Evolutionary conservation across 2,113 vertebrate species (phyloP).

Genomic region (Prietella phreatophila): DNA sequence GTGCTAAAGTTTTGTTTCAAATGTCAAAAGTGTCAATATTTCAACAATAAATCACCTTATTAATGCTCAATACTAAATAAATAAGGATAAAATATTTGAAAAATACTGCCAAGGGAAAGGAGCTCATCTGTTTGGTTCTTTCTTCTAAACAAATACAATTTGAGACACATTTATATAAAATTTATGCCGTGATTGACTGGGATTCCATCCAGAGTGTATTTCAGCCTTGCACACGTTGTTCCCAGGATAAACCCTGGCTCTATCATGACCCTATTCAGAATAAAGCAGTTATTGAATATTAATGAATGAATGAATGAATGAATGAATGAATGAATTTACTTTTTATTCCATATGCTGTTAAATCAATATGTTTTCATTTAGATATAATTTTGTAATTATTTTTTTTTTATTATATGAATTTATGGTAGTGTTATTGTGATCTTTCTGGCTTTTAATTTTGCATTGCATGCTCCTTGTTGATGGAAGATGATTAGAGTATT

Average conservation of each 20-base stretch:
- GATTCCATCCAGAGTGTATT: neutral
- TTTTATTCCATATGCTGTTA: neutral
- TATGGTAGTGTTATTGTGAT: neutral
- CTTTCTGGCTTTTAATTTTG: slow-evolving; percentile 10
- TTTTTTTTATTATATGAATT: neutral
- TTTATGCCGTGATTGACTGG: neutral
- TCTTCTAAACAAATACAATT: neutral
- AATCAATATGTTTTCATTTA: neutral
- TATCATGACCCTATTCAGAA: neutral
- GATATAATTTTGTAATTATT: neutral
- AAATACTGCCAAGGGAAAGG: neutral
- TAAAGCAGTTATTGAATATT: neutral
- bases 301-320: neutral
- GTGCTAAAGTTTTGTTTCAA: neutral
- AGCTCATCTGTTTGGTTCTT: neutral
- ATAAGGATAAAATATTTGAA: neutral
- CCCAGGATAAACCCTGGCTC: neutral
- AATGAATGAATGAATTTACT: neutral
- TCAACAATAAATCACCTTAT: neutral
- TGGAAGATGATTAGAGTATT: slow-evolving; percentile 51
- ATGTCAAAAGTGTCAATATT: neutral
- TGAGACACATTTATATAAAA: neutral
- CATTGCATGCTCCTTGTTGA: slow-evolving; percentile 37
- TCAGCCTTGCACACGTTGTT: neutral
- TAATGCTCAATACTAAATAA: neutral